Base-by-base conservation (phyloP, 2,888 invertebrate genomes). In the Shargacucullia verbasci region DNA sequence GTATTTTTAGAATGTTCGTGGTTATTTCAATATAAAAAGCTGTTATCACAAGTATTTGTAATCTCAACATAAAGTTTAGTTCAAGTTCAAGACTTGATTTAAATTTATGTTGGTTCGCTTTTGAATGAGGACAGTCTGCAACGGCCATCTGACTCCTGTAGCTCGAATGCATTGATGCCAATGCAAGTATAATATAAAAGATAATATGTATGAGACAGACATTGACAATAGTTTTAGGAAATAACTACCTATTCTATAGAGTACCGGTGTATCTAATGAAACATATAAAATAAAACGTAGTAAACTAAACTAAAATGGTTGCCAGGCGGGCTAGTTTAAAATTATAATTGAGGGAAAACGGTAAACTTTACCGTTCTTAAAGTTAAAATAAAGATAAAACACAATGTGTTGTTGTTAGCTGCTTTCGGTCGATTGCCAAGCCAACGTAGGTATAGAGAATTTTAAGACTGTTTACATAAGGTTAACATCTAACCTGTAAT, bases 11-110 rank as follows among this genome's bases (percentile, higher is more conserved):
- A 29, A 29, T 29, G 2, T 29, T 4, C 29, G 7, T 7, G 29
- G 1, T 9, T 9, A 29, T 29, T n/a, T 4, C 5, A n/a, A 1
- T 33, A 33, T 33, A 39, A 43, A 41, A 48, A 40, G 40, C 41
- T 10, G 20, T 45, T 50, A 47, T 40, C 49, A n/a, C n/a, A 43
- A 44, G 9, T 15, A 10, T 47, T 44, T 61, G 40, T 49, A 43
- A 44, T 62, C 56, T 53, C 52, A 56, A 31, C 37, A n/a, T 49
- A 14, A 45, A 48, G 50, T 58, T 59, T 45, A 50, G 59, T 66
- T 63, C 74, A 72, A 72, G 74, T 75, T 74, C 74, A 76, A 69
- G 76, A 71, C 44, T 14, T 44, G 48, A 49, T 59, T 58, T 53
- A 62, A 73, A 72, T 66, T 60, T 60, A 59, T 71, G 63, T 60